Evolutionary conservation across 1,140 invertebrate genomes (phyloP), one percentile per base, ranked within the genome.

Genomic region (Teleogryllus occipitalis): DNA sequence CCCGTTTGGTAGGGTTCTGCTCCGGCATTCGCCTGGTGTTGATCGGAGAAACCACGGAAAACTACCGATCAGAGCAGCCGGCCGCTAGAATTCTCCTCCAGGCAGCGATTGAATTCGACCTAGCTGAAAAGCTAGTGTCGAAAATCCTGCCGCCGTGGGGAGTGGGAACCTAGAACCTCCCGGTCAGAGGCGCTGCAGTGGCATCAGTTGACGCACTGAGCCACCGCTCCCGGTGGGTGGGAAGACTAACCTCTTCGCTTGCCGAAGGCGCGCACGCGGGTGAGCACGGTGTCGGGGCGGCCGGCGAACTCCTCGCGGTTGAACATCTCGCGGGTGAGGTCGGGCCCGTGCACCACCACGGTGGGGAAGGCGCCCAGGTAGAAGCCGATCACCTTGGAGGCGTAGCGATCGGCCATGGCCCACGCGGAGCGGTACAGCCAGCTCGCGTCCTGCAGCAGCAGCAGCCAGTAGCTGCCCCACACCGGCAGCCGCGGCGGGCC

Each of bases 371-470:
- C 14, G 3, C 88, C 88, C 3, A 89, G 39, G 76, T 86, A 84
- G 3, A 87, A 82, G 0, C 87, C 86, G 14, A 89, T 81, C 21
- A 88, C 82, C 76, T 87, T 86, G 7, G 88, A 87, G 74, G 87
- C 85, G 74, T 88, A 86, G 79, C 84, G 83, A 0, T 84, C 80
- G 2, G 81, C 76, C 48, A 85, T 84, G 73, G 84, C 82, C 0
- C 15, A 12, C 0, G 86, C 7, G 0, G 82, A 79, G 74, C 82
- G 82, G 54, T 83, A 76, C 0, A 84, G 82, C 78, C 79, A 84
- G 21, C 80, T 47, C 49, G 84, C 85, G 78, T 86, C 81, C 8
- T 81, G 46, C 83, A 83, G 83, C 8, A 85, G 75, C 4, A 85
- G 75, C 8, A 83, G n/a, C 82, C 82, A 83, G 15, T 85, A 85